phyloP scores from a whole-genome alignment of 2,888 invertebrate genomes.

The Habroteleia sp. region DNA sequence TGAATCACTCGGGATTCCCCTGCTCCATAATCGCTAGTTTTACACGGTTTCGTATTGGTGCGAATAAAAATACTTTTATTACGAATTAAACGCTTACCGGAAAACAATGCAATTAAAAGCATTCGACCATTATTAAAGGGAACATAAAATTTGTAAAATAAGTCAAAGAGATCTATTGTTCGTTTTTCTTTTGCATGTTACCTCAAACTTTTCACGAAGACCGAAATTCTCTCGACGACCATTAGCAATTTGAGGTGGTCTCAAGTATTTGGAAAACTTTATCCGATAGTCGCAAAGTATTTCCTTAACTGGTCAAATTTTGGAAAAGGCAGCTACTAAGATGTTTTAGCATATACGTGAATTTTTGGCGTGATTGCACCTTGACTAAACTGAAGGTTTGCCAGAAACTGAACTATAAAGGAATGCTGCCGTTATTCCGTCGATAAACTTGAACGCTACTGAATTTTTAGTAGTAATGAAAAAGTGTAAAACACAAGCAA shows the following conservation, averaged over 20 bases:
- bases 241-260: constrained; percentile 21
- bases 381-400: neutral
- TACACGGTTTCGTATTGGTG: constrained; percentile 7
- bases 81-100: constrained; percentile 40
- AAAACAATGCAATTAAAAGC: constrained; percentile 37
- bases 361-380: neutral
- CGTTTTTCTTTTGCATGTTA: neutral
- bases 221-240: constrained; percentile 19
- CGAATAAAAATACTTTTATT: constrained; percentile 38
- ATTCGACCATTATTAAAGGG: constrained; percentile 18
- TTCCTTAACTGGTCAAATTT: constrained; percentile 17
- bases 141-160: constrained; percentile 13
- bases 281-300: constrained; percentile 10
- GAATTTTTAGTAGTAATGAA: no score
- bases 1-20: constrained; percentile 30
- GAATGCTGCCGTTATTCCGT: no score
- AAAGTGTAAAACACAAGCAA: no score
- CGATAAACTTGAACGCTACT: no score
- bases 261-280: constrained; percentile 24
- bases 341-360: constrained; percentile 2
- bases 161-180: constrained; percentile 12
- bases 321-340: constrained; percentile 2
- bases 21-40: constrained; percentile 13
- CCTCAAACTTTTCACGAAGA: constrained; percentile 7
- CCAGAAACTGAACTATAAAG: no score